Evolutionary conservation across 2,888 invertebrate genomes (phyloP).

Genomic region (Lottia gigantea): DNA sequence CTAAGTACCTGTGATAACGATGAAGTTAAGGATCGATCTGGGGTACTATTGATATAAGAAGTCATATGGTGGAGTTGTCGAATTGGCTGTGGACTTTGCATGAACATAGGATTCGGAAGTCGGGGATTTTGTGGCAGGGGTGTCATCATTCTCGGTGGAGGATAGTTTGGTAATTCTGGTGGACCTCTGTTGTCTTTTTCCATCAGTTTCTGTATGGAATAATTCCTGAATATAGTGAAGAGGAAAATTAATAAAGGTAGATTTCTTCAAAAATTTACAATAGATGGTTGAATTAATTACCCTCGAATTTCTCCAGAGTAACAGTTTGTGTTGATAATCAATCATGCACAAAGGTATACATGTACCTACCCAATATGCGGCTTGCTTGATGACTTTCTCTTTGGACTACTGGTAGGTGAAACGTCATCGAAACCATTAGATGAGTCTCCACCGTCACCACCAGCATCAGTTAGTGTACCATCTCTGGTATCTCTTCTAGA

Average conservation of each 20-base stretch:
- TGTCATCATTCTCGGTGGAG: neutral
- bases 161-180: neutral
- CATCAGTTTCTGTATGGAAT: neutral
- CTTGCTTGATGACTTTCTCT: neutral
- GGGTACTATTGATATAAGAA: neutral
- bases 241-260: too few species aligned
- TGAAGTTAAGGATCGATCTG: neutral
- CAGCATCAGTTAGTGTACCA: neutral
- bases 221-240: neutral
- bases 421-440: neutral
- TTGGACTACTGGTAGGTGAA: neutral
- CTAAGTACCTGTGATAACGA: neutral
- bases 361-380: too few species aligned
- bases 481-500: neutral
- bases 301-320: too few species aligned
- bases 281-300: too few species aligned
- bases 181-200: neutral
- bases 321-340: too few species aligned
- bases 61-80: neutral
- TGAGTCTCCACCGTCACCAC: neutral
- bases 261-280: too few species aligned
- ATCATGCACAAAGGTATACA: too few species aligned
- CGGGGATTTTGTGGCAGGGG: neutral
- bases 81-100: neutral
- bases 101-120: neutral